phyloP scores from a whole-genome alignment of 2,888 invertebrate species.

The Gibbula magus region DNA sequence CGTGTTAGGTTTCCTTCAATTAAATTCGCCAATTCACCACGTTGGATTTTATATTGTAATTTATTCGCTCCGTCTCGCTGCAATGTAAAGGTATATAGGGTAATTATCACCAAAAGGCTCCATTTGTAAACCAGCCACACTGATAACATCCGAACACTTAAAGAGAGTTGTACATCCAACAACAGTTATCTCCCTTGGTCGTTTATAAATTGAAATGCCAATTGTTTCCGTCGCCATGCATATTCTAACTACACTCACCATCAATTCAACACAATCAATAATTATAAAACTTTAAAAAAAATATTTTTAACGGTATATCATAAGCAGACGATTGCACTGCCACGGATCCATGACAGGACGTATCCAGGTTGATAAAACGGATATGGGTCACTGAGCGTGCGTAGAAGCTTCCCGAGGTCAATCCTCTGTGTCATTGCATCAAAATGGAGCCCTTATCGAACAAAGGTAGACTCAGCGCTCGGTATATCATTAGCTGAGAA shows the following conservation, averaged over 20 bases:
- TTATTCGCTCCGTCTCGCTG: neutral
- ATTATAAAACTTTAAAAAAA: too few relatives aligned
- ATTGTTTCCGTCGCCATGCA: too few relatives aligned
- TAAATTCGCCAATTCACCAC: slow-evolving; percentile 30
- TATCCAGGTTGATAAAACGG: slow-evolving; percentile 7
- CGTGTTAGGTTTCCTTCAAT: neutral
- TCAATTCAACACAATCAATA: too few relatives aligned
- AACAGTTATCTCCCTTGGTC: neutral
- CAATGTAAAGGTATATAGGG: slow-evolving; percentile 6
- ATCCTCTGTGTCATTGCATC: neutral
- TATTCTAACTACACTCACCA: too few relatives aligned
- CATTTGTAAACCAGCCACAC: neutral
- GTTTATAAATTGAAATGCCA: too few relatives aligned
- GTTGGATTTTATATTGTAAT: slow-evolving; percentile 28
- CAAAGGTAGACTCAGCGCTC: slow-evolving; percentile 1
- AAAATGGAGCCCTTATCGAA: slow-evolving; percentile 9
- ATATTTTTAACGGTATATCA: too few relatives aligned
- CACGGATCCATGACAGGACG: neutral
- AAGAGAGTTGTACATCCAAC: neutral
- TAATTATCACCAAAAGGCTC: slow-evolving; percentile 20
- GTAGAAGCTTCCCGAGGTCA: slow-evolving; percentile 1
- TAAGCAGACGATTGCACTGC: too few relatives aligned
- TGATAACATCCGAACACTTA: neutral
- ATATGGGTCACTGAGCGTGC: slow-evolving; percentile 4
- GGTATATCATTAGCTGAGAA: slow-evolving; percentile 28